Base-by-base conservation (phyloP, 2,888 invertebrate genomes). In the Drosophila vallismaia region DNA sequence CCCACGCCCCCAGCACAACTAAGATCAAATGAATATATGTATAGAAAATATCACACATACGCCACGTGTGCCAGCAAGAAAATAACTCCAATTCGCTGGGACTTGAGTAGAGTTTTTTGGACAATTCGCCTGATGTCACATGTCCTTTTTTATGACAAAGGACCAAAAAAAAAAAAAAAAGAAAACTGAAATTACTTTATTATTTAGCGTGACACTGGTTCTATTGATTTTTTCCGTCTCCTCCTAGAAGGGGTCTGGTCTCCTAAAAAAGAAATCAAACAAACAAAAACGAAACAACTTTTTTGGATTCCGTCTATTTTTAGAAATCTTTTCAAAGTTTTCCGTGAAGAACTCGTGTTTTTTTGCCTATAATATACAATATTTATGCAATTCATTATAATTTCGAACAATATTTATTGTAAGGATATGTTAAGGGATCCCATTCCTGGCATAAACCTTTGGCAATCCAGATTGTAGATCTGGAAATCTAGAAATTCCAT, bases 31-130 rank as follows among this genome's bases (percentile, higher is more conserved):
- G 76, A 72, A 51, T 36, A 58, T 12, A 55, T 36, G 56, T 12
- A 55, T 70, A 84, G 79, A 75, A 79, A 62, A 85, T 72, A 85
- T 85, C 79, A 82, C 86, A 73, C 86, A 85, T 85, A 85, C 81
- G 85, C 72, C 76, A 62, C 29, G 82, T 69, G 63, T 59, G 49
- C 62, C 68, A 19, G 4, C 19, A 12, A 14, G 10, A 28, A 44
- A 3, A 24, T 9, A 33, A 38, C 55, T 38, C 9, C 10, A 0
- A 31, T 31, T 19, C 19, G 1, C 33, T 40, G 57, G 19, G 19
- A 38, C 19, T 9, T 7, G 24, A 24, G 4, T 2, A 1, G 2
- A n/a, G 3, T 8, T 9, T n/a, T n/a, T 2, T 3, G 19, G 42
- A 31, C 4, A 44, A 7, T 45, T 28, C 19, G 9, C 12, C n/a